phyloP scores from a whole-genome alignment of 2,113 vertebrate species.

The Ailuropoda melanoleuca region DNA sequence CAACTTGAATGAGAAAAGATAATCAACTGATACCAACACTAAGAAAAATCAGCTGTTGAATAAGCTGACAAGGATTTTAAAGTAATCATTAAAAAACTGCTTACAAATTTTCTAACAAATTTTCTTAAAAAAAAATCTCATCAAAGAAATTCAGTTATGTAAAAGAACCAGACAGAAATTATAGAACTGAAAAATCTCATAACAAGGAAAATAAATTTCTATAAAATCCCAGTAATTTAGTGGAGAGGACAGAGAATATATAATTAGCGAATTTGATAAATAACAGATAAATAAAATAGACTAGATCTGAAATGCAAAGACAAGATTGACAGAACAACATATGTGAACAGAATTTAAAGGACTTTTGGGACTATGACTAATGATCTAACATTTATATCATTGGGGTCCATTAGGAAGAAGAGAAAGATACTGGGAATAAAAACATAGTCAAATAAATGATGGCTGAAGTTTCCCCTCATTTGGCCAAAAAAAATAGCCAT shows the following conservation, averaged over 20 bases:
- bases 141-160: background rate
- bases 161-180: background rate
- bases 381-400: background rate
- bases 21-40: background rate
- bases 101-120: background rate
- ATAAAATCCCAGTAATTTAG: background rate
- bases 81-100: background rate
- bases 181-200: background rate
- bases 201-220: background rate
- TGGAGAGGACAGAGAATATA: background rate
- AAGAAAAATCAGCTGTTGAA: background rate
- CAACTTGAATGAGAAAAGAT: background rate
- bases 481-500: background rate
- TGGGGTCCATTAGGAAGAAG: background rate
- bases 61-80: background rate
- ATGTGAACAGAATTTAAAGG: background rate
- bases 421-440: background rate
- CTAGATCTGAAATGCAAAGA: background rate
- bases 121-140: background rate
- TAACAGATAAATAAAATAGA: background rate
- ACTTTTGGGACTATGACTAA: background rate
- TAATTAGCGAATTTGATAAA: background rate
- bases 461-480: background rate
- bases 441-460: background rate
- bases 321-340: background rate